Evolutionary conservation across 2,888 invertebrate species (phyloP).

Genomic region (Brenthis daphne): DNA sequence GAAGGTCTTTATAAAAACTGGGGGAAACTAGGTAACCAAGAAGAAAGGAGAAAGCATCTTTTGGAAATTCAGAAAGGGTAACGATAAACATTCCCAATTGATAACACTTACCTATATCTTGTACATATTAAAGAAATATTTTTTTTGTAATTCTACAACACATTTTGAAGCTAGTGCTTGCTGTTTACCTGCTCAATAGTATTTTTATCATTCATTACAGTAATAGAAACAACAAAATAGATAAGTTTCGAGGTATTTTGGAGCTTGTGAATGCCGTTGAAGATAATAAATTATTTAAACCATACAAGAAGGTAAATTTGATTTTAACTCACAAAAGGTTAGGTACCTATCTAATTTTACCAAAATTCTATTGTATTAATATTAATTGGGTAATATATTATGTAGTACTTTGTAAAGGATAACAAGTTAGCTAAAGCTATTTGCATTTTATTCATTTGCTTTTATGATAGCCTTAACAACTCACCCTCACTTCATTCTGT

Average conservation of each 20-base stretch:
- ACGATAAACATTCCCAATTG: background rate
- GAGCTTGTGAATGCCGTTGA: constrained; percentile 61
- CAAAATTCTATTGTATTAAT: background rate
- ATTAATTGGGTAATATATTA: no score
- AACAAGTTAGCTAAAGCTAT: no score
- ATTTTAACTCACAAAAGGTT: background rate
- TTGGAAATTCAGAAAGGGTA: constrained; percentile 84
- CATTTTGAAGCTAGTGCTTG: background rate
- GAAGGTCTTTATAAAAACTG: constrained; percentile 68
- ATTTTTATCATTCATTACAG: constrained; percentile 56
- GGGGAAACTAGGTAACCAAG: constrained; percentile 68
- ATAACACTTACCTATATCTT: background rate
- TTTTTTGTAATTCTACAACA: background rate
- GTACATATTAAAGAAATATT: background rate
- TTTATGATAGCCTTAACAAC: no score
- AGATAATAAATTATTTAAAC: constrained; percentile 36
- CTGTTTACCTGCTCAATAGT: constrained; percentile 7
- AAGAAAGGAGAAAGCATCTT: constrained; percentile 77
- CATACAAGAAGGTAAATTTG: constrained; percentile 33
- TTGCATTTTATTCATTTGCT: no score
- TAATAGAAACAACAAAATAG: constrained; percentile 70
- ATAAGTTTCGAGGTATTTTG: constrained; percentile 78
- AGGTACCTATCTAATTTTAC: background rate
- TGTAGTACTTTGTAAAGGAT: no score
- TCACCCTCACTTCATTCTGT: no score